Evolutionary conservation across 2,888 invertebrate genomes (phyloP).

Genomic region (Cancer borealis): DNA sequence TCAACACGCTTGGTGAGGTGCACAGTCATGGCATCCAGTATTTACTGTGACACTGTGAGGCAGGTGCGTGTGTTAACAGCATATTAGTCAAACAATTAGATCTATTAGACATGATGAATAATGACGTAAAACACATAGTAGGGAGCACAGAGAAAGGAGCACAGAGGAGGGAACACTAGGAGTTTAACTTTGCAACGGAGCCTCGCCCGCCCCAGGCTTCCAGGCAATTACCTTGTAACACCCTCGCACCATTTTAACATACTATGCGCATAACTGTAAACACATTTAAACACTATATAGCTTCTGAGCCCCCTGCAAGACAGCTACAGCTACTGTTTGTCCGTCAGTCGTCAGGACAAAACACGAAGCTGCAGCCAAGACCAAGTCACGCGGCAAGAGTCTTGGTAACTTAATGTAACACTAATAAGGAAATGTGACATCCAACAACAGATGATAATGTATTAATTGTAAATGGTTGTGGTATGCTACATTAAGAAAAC

Average conservation of each 20-base stretch:
- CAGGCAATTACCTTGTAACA: not conserved
- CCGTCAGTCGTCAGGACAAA: not conserved
- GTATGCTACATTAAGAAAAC: not conserved
- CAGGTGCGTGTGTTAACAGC: not conserved
- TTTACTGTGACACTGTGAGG: not conserved
- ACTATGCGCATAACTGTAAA: not conserved
- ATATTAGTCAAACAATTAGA: not conserved
- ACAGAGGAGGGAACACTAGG: not conserved
- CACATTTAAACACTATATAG: not conserved
- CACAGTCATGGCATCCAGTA: not conserved
- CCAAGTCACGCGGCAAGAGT: not conserved
- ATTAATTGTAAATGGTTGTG: not conserved
- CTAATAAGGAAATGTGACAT: not conserved
- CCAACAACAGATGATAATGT: not conserved
- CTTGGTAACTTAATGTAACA: not conserved
- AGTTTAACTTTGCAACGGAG: not conserved
- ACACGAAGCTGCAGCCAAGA: not conserved
- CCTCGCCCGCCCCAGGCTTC: not conserved
- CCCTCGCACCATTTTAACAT: not conserved
- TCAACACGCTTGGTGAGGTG: not conserved
- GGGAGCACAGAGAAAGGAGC: not conserved
- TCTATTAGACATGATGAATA: not conserved
- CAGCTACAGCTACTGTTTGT: not conserved
- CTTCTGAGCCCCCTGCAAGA: not conserved
- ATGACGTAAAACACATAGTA: not conserved